Evolutionary conservation across 2,888 invertebrate species (phyloP).

Genomic region (Coenonympha arcania): DNA sequence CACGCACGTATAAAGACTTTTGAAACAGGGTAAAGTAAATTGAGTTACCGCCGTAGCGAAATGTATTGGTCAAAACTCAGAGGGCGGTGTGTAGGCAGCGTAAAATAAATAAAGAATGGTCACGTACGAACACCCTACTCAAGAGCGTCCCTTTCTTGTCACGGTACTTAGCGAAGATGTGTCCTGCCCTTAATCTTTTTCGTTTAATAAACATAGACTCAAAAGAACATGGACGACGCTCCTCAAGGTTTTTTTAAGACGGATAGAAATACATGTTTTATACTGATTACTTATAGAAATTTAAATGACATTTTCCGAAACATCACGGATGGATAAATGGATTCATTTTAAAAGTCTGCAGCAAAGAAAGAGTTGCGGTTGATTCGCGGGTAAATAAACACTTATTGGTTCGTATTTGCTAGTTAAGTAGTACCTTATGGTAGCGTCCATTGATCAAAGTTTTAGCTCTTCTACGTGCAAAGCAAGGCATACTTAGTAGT

Average conservation of each 20-base stretch:
- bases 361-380: too few species aligned
- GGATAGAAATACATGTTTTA: too few species aligned
- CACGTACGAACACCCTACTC: slow-evolving; percentile 6
- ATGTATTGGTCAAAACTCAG: slow-evolving; percentile 4
- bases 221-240: background rate
- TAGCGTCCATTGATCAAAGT: too few species aligned
- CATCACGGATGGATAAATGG: too few species aligned
- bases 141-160: slow-evolving; percentile 3
- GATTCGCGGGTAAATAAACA: too few species aligned
- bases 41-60: background rate
- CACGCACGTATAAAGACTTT: background rate
- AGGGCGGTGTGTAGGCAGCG: background rate
- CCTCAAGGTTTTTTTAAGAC: too few species aligned
- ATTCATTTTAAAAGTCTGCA: too few species aligned
- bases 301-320: too few species aligned
- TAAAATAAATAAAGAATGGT: slow-evolving; percentile 7
- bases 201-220: background rate
- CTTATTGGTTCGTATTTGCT: background rate
- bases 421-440: too few species aligned
- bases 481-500: too few species aligned
- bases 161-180: slow-evolving; percentile 2
- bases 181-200: slow-evolving; percentile 4
- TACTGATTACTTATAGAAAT: too few species aligned
- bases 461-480: too few species aligned
- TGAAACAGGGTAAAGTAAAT: background rate